These are phyloP conservation scores for Agrotis segetum DNA, from an alignment of 2,888 invertebrate species.

Conservation along the genomic window DNA sequence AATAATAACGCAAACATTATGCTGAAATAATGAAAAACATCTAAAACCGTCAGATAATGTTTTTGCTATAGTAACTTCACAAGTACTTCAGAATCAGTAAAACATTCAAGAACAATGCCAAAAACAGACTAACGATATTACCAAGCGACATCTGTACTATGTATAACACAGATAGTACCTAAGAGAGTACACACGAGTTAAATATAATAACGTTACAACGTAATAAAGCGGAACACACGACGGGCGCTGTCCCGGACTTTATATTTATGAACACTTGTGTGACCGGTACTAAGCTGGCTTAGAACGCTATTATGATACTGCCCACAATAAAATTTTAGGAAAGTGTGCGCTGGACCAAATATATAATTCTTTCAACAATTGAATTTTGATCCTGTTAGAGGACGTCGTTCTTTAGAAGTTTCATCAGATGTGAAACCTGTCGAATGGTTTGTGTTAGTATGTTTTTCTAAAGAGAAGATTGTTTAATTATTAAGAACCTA, in stretches of 20 bases:
- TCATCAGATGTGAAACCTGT: too few species aligned
- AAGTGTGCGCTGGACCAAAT: constrained; percentile 17
- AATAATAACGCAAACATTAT: too few species aligned
- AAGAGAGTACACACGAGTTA: constrained; percentile 3
- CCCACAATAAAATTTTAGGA: constrained; percentile 38
- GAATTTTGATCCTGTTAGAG: constrained; percentile 7
- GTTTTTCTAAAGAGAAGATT: too few species aligned
- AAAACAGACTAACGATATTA: not conserved
- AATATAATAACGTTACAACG: constrained; percentile 50
- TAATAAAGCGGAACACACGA: constrained; percentile 50
- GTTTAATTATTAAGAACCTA: too few species aligned
- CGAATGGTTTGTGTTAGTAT: too few species aligned
- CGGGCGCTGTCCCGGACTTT: constrained; percentile 51
- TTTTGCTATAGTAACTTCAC: too few species aligned
- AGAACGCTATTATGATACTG: constrained; percentile 48
- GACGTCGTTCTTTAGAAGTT: too few species aligned
- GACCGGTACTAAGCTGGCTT: constrained; percentile 54
- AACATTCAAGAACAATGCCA: not conserved
- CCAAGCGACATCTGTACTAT: constrained; percentile 7
- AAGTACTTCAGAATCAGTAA: too few species aligned
- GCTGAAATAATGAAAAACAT: too few species aligned
- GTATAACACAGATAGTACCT: constrained; percentile 5
- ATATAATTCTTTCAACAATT: constrained; percentile 38
- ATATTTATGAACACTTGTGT: constrained; percentile 60
- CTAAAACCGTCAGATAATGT: too few species aligned